Percentiles rank a stretch among this genome's conserved stretches.
phyloP scores from a whole-genome alignment of 1,140 invertebrate species.

The Archegozetes longisetosus region DNA sequence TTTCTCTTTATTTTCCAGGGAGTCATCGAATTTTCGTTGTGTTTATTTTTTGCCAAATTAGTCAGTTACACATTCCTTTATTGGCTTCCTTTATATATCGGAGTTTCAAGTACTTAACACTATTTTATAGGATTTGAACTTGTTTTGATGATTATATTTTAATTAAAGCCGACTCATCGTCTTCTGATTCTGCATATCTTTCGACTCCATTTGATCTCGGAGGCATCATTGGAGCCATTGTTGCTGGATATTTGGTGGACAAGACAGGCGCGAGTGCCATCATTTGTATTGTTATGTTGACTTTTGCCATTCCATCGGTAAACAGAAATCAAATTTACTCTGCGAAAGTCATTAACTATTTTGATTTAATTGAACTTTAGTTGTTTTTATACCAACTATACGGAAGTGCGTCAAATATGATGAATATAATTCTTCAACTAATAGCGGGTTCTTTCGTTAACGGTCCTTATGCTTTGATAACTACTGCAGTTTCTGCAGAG shows the following conservation, averaged over 20 bases:
- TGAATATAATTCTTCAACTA: conserved; percentile 50
- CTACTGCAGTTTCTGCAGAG: conserved; percentile 86
- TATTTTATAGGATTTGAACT: background rate
- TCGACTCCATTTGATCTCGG: conserved; percentile 83
- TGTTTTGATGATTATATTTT: conserved; percentile 8
- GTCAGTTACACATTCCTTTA: conserved; percentile 94
- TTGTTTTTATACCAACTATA: conserved; percentile 58
- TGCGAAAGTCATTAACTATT: no score
- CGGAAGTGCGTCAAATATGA: conserved; percentile 40
- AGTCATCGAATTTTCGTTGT: conserved; percentile 81
- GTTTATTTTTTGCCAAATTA: conserved; percentile 91
- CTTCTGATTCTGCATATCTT: conserved; percentile 57
- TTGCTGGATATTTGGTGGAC: conserved; percentile 72
- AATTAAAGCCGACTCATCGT: conserved; percentile 45
- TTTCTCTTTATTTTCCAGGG: conserved; percentile 48
- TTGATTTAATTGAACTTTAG: conserved; percentile 35
- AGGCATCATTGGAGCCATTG: conserved; percentile 69
- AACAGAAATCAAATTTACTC: conserved; percentile 26
- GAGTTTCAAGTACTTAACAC: conserved; percentile 50
- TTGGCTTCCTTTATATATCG: conserved; percentile 85
- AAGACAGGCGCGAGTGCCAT: conserved; percentile 60
- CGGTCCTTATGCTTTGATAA: conserved; percentile 87
- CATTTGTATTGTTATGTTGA: conserved; percentile 65
- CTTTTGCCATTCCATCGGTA: conserved; percentile 63
- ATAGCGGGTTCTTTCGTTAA: conserved; percentile 70